A percentile compares a stretch with the other conserved stretches of the same genome.
These are phyloP conservation scores for Drosophila tropicalis DNA, from an alignment of 1,140 invertebrate species.

Conservation along the genomic window DNA sequence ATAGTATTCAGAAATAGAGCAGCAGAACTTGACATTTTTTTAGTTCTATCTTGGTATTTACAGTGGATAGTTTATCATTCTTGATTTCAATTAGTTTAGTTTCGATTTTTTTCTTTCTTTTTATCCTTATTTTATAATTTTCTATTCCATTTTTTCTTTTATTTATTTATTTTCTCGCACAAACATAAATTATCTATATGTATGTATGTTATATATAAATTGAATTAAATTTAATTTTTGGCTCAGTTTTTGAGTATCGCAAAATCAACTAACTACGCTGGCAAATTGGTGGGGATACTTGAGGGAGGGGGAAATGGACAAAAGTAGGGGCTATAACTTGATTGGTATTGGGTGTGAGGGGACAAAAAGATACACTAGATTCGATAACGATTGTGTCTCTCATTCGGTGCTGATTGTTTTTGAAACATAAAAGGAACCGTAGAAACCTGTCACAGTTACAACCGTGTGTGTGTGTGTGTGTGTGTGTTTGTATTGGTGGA, in stretches of 20 bases:
- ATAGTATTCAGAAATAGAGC: slow-evolving; percentile 43
- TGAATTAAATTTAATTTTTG: slow-evolving; percentile 69
- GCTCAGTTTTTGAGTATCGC: slow-evolving; percentile 74
- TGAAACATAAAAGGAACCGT: slow-evolving; percentile 69
- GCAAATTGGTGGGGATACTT: slow-evolving; percentile 33
- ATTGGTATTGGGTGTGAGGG: slow-evolving; percentile 1
- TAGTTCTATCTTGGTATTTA: slow-evolving; percentile 40
- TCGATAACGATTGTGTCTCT: slow-evolving; percentile 60
- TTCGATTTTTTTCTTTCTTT: neutral
- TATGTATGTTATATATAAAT: slow-evolving; percentile 28
- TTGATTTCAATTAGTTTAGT: neutral
- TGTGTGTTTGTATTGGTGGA: slow-evolving; percentile 22
- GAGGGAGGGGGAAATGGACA: slow-evolving; percentile 1
- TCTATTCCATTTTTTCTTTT: neutral
- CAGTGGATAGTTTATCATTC: slow-evolving; percentile 39
- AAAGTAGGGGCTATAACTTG: neutral
- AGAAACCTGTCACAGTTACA: slow-evolving; percentile 75
- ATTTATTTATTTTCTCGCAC: slow-evolving; percentile 24
- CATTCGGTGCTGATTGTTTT: slow-evolving; percentile 59
- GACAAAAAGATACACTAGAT: slow-evolving; percentile 31
- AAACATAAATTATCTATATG: slow-evolving; percentile 49
- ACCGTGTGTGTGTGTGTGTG: slow-evolving; percentile 50
- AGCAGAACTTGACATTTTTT: neutral
- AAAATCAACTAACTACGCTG: slow-evolving; percentile 67
- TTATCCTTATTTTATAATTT: neutral